A percentile compares a stretch with the other conserved stretches of the same genome.
Conservation (phyloP, 2,113 vertebrate species). For the human (Homo sapiens) region GRCh38 chr18:6857501-6858000, state of each 20-base stretch:
- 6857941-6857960: background rate
- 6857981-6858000: background rate
- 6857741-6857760: background rate
- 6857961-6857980: background rate
- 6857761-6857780: background rate
- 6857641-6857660: background rate
- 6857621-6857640: background rate
- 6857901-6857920: background rate
- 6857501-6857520: background rate
- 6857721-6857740: background rate
- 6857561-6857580: background rate
- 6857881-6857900: background rate
- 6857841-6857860: background rate
- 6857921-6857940: background rate
- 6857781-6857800: background rate
- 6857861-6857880: background rate
- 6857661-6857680: background rate
- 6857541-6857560: background rate
- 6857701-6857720: background rate
- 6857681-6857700: background rate
- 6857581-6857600: background rate
- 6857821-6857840: background rate
- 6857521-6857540: accelerated
- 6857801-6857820: background rate
- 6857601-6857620: background rate